Conservation (phyloP, 2,113 vertebrate genomes). For the Pelvicachromis taeniatus region DNA sequence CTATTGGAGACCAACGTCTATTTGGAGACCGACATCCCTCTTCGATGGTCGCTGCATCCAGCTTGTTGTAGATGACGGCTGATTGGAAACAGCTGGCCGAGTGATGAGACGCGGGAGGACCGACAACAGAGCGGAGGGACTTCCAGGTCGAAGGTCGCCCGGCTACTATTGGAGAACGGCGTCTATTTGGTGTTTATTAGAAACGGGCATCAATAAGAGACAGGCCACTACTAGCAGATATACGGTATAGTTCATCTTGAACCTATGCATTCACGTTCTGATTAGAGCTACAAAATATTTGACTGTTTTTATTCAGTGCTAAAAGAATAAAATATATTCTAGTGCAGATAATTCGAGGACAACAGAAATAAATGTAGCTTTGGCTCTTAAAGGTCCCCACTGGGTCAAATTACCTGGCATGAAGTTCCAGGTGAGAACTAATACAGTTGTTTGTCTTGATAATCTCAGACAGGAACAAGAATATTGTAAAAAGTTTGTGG, state of each 20-base stretch:
- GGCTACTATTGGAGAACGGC: too few relatives aligned
- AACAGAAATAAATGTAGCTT: neutral
- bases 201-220: too few relatives aligned
- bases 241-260: neutral
- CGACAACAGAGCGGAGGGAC: too few relatives aligned
- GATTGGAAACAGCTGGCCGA: too few relatives aligned
- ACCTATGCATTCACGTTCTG: neutral
- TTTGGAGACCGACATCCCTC: too few relatives aligned
- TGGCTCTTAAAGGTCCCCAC: slow-evolving; percentile 1
- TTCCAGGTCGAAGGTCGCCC: too few relatives aligned
- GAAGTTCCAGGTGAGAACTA: neutral
- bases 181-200: too few relatives aligned
- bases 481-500: neutral
- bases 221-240: too few relatives aligned
- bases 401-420: slow-evolving; percentile 22
- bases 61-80: too few relatives aligned
- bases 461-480: neutral
- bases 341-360: neutral
- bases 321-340: neutral
- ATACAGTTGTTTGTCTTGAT: slow-evolving; percentile 10
- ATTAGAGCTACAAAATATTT: neutral
- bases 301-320: neutral
- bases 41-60: too few relatives aligned
- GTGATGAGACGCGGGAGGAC: too few relatives aligned
- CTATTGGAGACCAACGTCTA: too few relatives aligned